These are phyloP conservation scores for Phortica okadai DNA, from an alignment of 2,888 invertebrate genomes.

Conservation along the genomic window DNA sequence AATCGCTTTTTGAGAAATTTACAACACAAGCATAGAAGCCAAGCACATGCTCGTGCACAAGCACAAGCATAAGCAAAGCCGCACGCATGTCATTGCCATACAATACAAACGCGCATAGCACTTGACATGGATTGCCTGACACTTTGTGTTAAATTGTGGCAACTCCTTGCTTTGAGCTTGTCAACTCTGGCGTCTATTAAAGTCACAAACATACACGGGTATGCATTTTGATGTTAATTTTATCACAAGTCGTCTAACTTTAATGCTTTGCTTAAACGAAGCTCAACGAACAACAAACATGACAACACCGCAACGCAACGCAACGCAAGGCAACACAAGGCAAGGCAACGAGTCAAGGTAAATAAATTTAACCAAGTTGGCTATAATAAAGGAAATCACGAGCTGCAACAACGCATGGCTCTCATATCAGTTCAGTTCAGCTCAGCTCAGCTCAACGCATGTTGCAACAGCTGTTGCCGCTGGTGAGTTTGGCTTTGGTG, in stretches of 20 bases:
- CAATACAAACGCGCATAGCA: too few species aligned
- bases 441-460: background rate
- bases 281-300: background rate
- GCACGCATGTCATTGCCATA: too few species aligned
- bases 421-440: too few species aligned
- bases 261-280: constrained; percentile 18
- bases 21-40: too few species aligned
- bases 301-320: background rate
- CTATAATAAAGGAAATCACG: constrained; percentile 51
- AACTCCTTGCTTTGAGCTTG: background rate
- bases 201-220: background rate
- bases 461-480: constrained; percentile 53
- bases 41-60: background rate
- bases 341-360: constrained; percentile 18
- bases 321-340: background rate
- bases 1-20: too few species aligned
- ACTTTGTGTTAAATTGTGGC: background rate
- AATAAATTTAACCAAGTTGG: constrained; percentile 33
- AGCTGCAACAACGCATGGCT: constrained; percentile 23
- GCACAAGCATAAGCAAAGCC: too few species aligned
- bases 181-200: background rate
- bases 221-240: background rate
- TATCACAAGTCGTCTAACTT: background rate
- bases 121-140: background rate
- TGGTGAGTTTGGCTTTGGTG: background rate